Conservation (phyloP, 1,140 invertebrate genomes). For the Drosophila punjabiensis region DNA sequence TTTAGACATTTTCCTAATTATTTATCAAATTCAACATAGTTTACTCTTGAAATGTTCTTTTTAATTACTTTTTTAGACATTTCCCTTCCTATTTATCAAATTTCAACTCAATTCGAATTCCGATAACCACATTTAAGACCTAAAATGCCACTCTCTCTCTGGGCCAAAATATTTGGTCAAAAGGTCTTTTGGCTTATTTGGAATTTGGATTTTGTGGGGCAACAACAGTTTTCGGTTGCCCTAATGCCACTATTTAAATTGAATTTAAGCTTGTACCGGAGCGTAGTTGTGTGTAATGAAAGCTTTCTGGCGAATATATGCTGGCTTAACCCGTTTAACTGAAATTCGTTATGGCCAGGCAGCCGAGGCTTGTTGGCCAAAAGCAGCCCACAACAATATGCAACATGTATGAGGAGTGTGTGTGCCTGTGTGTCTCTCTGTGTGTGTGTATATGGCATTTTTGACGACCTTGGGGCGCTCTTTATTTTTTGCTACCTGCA, state of each 20-base stretch:
- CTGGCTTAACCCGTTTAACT: constrained; percentile 37
- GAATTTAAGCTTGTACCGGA: constrained; percentile 17
- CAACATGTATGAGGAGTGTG: constrained; percentile 24
- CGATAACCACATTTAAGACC: not conserved
- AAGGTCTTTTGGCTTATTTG: not conserved
- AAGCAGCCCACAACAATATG: constrained; percentile 33
- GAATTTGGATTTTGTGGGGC: not conserved
- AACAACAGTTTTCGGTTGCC: not conserved
- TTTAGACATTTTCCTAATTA: not conserved
- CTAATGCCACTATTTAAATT: constrained; percentile 9
- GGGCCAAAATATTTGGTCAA: not conserved
- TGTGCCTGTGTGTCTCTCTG: no score
- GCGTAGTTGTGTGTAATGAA: constrained; percentile 12
- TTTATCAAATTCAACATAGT: not conserved
- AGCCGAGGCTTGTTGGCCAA: not conserved
- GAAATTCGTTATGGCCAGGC: constrained; percentile 29
- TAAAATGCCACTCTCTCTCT: not conserved
- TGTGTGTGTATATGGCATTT: constrained; percentile 31
- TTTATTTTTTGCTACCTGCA: constrained; percentile 9
- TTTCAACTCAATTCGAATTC: not conserved
- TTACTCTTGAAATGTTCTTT: not conserved
- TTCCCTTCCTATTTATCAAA: not conserved
- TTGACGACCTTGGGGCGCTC: constrained; percentile 19
- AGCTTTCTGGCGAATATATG: constrained; percentile 9
- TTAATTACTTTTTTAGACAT: not conserved